A percentile compares a stretch with the other conserved stretches of the same genome.
Conservation (phyloP, 2,797 vertebrate genomes). For the Dicrostonyx torquatus region DNA sequence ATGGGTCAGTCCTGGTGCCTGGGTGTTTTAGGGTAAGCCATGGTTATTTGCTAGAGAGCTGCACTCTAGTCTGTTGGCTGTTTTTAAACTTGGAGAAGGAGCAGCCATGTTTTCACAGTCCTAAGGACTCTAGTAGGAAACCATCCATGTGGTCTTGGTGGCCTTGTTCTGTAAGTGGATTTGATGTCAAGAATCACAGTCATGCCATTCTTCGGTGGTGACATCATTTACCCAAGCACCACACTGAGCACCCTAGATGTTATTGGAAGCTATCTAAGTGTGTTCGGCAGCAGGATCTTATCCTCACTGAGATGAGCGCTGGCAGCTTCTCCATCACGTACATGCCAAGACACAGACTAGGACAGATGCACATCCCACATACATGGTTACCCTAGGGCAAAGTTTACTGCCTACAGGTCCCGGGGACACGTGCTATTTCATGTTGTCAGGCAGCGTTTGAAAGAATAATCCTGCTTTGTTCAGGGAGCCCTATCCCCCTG, state of each 20-base stretch:
- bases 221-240: neutral
- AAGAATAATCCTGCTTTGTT: neutral
- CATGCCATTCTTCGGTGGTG: neutral
- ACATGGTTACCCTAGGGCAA: neutral
- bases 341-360: neutral
- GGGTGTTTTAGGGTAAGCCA: neutral
- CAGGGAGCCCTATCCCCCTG: neutral
- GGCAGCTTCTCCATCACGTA: neutral
- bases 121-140: neutral
- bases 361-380: neutral
- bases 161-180: neutral
- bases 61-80: neutral
- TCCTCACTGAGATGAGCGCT: neutral
- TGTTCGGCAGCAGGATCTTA: neutral
- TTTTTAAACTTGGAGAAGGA: neutral
- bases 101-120: neutral
- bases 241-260: neutral
- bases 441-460: neutral
- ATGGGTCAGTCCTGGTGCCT: neutral
- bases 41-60: neutral
- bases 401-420: neutral
- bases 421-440: neutral
- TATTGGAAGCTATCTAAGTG: neutral
- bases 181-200: neutral
- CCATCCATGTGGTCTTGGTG: neutral